Evolutionary conservation across 2,888 invertebrate genomes (phyloP).

Genomic region (Drosophila mettleri): DNA sequence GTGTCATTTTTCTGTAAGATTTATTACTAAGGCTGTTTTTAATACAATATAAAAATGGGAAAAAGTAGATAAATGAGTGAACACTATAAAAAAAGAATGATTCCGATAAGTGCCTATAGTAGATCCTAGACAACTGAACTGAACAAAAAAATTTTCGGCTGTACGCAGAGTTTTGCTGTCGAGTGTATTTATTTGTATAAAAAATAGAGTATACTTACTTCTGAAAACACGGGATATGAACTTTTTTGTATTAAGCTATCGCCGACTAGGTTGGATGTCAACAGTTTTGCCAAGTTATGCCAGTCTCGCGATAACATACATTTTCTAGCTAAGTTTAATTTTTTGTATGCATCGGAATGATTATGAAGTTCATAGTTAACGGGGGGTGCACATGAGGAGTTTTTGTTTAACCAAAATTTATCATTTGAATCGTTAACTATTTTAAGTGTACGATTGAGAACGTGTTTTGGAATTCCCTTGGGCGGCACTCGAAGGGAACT

Average conservation of each 20-base stretch:
- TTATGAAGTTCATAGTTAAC: conserved; percentile 31
- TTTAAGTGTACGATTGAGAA: conserved; percentile 49
- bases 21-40: too few relatives aligned
- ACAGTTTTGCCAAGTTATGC: conserved; percentile 57
- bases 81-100: too few relatives aligned
- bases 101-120: too few relatives aligned
- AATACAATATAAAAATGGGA: too few relatives aligned
- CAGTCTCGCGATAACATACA: conserved; percentile 66
- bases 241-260: conserved; percentile 18
- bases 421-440: conserved; percentile 53
- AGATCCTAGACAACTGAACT: too few relatives aligned
- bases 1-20: too few relatives aligned
- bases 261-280: conserved; percentile 48
- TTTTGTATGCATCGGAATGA: conserved; percentile 35
- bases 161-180: too few relatives aligned
- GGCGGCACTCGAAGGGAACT: conserved; percentile 12
- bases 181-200: too few relatives aligned
- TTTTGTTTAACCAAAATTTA: conserved; percentile 63
- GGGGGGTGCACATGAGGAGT: conserved; percentile 56
- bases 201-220: conserved; percentile 58
- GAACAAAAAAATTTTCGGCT: too few relatives aligned
- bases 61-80: too few relatives aligned
- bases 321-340: conserved; percentile 58
- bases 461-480: conserved; percentile 54
- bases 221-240: conserved; percentile 56